Evolutionary conservation across 1,140 invertebrate genomes (phyloP).

Genomic region (Euura saliciscinereae): DNA sequence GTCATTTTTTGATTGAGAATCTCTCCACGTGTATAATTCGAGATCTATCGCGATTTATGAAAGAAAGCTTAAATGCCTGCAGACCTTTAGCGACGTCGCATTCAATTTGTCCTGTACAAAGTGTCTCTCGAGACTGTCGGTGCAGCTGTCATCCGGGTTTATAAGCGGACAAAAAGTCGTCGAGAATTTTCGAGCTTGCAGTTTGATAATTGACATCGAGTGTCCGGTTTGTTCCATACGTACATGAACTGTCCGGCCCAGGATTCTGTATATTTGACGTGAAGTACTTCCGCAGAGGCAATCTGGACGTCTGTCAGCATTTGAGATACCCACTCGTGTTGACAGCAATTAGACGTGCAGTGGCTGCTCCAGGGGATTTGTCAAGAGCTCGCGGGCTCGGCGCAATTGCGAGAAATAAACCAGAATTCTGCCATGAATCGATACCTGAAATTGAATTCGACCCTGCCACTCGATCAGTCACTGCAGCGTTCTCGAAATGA

Average conservation of each 20-base stretch:
- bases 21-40: no score
- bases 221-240: background rate
- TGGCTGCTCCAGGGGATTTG: background rate
- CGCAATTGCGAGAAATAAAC: background rate
- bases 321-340: background rate
- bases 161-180: background rate
- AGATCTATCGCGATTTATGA: no score
- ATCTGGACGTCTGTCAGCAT: background rate
- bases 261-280: conserved; percentile 5
- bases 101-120: no score
- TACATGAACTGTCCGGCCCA: background rate
- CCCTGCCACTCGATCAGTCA: background rate
- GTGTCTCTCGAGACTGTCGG: no score
- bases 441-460: background rate
- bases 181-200: background rate
- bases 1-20: no score
- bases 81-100: no score
- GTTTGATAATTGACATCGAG: conserved; percentile 3
- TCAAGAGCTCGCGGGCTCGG: background rate
- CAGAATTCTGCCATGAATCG: background rate
- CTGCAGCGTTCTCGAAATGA: background rate
- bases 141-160: no score
- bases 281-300: conserved; percentile 1
- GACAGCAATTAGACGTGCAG: conserved; percentile 6
- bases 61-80: no score